Base-by-base conservation (phyloP, 2,888 invertebrate species). In the Helobdella robusta region DNA sequence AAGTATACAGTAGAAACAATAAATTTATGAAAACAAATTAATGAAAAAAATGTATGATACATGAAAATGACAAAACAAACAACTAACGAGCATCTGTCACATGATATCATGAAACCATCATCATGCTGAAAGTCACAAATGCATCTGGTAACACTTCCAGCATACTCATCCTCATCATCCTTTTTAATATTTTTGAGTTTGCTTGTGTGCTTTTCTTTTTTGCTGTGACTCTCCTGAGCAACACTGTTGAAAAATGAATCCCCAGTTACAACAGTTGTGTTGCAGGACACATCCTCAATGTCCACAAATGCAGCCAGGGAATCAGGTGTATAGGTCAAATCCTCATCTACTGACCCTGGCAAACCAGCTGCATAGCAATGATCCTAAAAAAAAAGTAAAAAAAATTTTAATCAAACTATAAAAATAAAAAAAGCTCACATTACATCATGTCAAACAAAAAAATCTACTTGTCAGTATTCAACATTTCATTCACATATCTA, bases 71-170 rank as follows among this genome's bases (percentile, higher is more conserved):
- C 6, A 4, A 32, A 25, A 8, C 25, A 25, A 25, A 30, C 18
- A 6, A 46, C 48, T 61, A 6, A 46, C 61, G 18, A 61, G 59
- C 94, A 94, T 72, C 88, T 87, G 82, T 94, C 94, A 81, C 94
- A 95, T 81, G 91, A 91, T 72, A 95, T 94, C 94, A 95, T 94
- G 78, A 93, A 94, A 20, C 94, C 95, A 80, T 95, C 95, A 78
- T 95, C 95, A 76, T 95, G 94, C 40, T 89, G 86, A 76, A 89
- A 90, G 74, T 91, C 91, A 81, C 82, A 95, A 73, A 94, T 88
- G 79, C 94, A 95, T 66, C 94, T 83, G 0, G 94, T 94, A 66
- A 92, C 65, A 46, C 70, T 70, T 4, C 20, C 59, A 3, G 34
- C 25, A 23, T 32, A 59, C 20, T 59, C 59, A 11, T 59, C 59